phyloP scores from a whole-genome alignment of 2,797 vertebrate species.

The Sardinella longiceps region DNA sequence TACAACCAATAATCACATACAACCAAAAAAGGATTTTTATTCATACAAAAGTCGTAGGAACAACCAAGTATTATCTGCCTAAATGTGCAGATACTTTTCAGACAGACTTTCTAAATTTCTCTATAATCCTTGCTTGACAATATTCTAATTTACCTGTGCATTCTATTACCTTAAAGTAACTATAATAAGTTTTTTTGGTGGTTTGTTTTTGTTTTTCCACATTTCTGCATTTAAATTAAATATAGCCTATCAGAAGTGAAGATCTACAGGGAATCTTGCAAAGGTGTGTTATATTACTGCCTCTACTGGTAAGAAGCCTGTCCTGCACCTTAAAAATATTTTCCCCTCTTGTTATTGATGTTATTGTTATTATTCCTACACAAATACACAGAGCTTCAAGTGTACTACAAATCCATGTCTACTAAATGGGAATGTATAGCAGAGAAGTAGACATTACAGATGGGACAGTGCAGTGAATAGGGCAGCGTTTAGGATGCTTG shows the following conservation, averaged over 20 bases:
- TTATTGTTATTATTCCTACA: background rate
- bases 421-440: background rate
- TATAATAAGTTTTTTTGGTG: background rate
- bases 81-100: too few relatives aligned
- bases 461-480: background rate
- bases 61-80: too few relatives aligned
- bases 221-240: background rate
- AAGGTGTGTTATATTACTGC: conserved; percentile 14
- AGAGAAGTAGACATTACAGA: too few relatives aligned
- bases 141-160: too few relatives aligned
- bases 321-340: conserved; percentile 8
- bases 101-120: too few relatives aligned
- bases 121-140: too few relatives aligned
- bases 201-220: background rate
- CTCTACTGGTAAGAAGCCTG: conserved; percentile 30
- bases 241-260: background rate
- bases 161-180: too few relatives aligned
- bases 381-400: background rate
- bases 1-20: too few relatives aligned
- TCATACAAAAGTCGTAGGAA: too few relatives aligned
- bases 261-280: background rate
- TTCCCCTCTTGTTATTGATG: background rate
- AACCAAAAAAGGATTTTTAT: too few relatives aligned
- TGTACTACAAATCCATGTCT: background rate
- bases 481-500: conserved; percentile 5